Conservation (phyloP, 2,888 invertebrate species). For the Luperina nickerlii region DNA sequence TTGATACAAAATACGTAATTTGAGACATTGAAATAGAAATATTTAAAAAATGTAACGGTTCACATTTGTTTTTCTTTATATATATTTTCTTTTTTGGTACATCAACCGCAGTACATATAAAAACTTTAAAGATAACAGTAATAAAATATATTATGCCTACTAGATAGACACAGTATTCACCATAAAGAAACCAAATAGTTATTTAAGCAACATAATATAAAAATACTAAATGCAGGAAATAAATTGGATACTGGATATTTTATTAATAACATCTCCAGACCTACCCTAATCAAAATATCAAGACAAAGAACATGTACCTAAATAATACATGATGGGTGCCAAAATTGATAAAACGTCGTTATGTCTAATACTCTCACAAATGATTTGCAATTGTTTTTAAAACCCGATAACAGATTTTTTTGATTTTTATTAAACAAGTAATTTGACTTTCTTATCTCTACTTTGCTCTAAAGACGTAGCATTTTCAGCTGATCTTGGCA, state of each 20-base stretch:
- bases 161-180: background rate
- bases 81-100: background rate
- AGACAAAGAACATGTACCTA: background rate
- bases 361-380: background rate
- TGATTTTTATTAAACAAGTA: background rate
- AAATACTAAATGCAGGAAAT: background rate
- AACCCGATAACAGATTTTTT: background rate
- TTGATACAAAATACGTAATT: background rate
- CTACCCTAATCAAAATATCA: constrained; percentile 6
- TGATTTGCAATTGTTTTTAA: background rate
- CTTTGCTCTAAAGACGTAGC: background rate
- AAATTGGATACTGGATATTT: background rate
- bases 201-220: background rate
- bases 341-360: constrained; percentile 3
- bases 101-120: background rate
- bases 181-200: background rate
- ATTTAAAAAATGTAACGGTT: background rate
- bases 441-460: background rate
- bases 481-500: background rate
- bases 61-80: background rate
- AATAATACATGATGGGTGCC: too few relatives aligned
- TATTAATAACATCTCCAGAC: background rate
- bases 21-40: background rate
- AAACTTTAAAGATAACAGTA: background rate
- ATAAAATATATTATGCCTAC: background rate